Evolutionary conservation across 2,797 vertebrate genomes (phyloP).

Genomic region (Chromis chromis): DNA sequence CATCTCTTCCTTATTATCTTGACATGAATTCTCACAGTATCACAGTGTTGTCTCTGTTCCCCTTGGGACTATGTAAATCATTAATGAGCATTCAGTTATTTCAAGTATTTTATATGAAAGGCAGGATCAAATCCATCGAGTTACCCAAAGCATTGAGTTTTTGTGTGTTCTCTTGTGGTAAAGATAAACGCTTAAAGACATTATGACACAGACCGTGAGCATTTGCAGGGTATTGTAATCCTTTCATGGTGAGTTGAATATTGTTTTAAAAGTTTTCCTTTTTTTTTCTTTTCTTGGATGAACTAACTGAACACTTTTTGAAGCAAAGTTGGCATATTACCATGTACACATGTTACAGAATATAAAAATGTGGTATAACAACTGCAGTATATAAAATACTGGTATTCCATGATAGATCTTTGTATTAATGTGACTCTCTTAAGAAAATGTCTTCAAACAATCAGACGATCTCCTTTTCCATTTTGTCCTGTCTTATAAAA

Average conservation of each 20-base stretch:
- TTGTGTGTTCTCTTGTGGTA: conserved; percentile 79
- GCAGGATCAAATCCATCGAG: conserved; percentile 68
- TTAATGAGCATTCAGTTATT: conserved; percentile 71
- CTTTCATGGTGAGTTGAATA: conserved; percentile 81
- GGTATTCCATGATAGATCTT: conserved; percentile 86
- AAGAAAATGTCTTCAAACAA: conserved; percentile 86
- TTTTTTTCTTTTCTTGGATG: conserved; percentile 76
- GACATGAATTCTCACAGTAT: conserved; percentile 58
- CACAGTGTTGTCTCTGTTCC: conserved; percentile 72
- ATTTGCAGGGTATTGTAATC: conserved; percentile 83
- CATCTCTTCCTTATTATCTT: conserved; percentile 58
- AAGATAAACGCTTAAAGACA: conserved; percentile 78
- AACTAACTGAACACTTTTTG: conserved; percentile 84
- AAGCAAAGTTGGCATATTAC: conserved; percentile 82
- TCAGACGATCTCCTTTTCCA: conserved; percentile 82
- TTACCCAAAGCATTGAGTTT: conserved; percentile 76
- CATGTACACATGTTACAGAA: conserved; percentile 85
- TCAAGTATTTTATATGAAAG: conserved; percentile 73
- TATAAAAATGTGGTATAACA: conserved; percentile 85
- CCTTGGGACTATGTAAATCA: conserved; percentile 74
- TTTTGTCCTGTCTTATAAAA: conserved; percentile 85
- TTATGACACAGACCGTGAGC: conserved; percentile 77
- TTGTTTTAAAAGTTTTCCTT: conserved; percentile 71
- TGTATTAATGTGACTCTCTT: conserved; percentile 87
- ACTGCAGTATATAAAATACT: conserved; percentile 84